phyloP scores from a whole-genome alignment of 2,888 invertebrate species.

The Hirtodrosophila confusa region DNA sequence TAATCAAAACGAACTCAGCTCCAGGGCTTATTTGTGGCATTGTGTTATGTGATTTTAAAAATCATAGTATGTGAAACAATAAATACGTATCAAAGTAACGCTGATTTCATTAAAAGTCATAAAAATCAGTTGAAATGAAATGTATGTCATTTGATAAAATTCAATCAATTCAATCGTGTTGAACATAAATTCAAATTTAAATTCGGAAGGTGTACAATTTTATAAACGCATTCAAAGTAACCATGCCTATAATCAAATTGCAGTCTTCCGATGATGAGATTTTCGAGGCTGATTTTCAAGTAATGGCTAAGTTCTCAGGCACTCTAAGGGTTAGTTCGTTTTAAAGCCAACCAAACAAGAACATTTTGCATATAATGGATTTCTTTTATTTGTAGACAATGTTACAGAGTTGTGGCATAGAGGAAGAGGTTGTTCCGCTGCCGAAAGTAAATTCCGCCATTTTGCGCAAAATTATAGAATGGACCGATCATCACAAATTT shows the following conservation, averaged over 20 bases:
- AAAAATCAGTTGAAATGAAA: too few species aligned
- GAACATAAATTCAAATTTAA: too few species aligned
- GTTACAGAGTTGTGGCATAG: constrained; percentile 46
- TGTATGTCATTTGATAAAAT: too few species aligned
- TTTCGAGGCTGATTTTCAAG: constrained; percentile 46
- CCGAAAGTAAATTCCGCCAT: constrained; percentile 52
- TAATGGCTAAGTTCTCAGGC: constrained; percentile 45
- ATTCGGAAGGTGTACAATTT: too few species aligned
- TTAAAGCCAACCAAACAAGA: not conserved
- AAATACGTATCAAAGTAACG: too few species aligned
- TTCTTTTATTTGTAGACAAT: constrained; percentile 22
- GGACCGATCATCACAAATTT: constrained; percentile 50
- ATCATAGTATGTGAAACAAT: too few species aligned
- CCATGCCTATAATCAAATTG: constrained; percentile 50
- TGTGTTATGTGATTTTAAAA: too few species aligned
- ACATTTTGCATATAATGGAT: not conserved
- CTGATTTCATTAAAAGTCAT: too few species aligned
- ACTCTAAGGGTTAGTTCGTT: constrained; percentile 25
- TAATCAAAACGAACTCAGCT: too few species aligned
- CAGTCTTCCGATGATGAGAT: constrained; percentile 51
- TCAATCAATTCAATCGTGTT: too few species aligned
- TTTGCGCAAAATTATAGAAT: constrained; percentile 43
- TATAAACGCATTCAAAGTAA: not conserved
- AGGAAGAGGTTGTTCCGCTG: constrained; percentile 51
- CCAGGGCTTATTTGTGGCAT: too few species aligned